Evolutionary conservation across 2,888 invertebrate species (phyloP), one percentile per base, ranked within the genome.

Genomic region (Philonicus albiceps): DNA sequence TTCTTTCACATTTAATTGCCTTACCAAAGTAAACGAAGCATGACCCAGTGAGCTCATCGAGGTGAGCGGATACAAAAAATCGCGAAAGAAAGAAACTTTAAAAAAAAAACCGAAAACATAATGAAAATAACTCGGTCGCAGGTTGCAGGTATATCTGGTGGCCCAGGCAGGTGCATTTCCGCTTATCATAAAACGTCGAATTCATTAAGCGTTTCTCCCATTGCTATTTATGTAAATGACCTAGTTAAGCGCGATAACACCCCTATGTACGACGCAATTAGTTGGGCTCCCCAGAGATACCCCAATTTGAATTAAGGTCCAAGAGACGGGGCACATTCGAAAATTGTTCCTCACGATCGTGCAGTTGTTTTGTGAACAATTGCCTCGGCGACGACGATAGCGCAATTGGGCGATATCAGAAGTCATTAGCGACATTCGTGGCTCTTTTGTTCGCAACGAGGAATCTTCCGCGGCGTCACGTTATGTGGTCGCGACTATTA

Each of bases 1-100:
- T 81, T 81, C 81, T 81, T 81, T 81, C 81, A 64, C 81, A 81
- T 53, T 81, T 84, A 84, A 73, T 73, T 84, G 73, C 43, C 27
- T 73, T 73, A 73, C 72, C 72, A 73, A 84, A 84, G 37, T 19
- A 84, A 73, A 22, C 84, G 73, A 84, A 84, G 84, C 84, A 64
- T 84, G 84, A 84, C 84, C 84, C 72, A 84, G 72, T 73, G 73
- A 40, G 40, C 84, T 81, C 84, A 73, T 73, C 73, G 73, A 22
- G 27, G 7, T 8, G 27, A 64, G 64, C 22, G 64, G 64, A 11
- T 64, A 22, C 27, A n/a, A 64, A 64, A 64, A 22, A 19, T 19
- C 7, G 53, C 22, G 22, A 22, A 1, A 64, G 64, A 64, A 64
- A 64, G 64, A 19, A 19, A 27, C 64, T 3, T 22, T 8, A 22